Evolutionary conservation across 2,888 invertebrate genomes (phyloP).

Genomic region (Ochropleura leucogaster): DNA sequence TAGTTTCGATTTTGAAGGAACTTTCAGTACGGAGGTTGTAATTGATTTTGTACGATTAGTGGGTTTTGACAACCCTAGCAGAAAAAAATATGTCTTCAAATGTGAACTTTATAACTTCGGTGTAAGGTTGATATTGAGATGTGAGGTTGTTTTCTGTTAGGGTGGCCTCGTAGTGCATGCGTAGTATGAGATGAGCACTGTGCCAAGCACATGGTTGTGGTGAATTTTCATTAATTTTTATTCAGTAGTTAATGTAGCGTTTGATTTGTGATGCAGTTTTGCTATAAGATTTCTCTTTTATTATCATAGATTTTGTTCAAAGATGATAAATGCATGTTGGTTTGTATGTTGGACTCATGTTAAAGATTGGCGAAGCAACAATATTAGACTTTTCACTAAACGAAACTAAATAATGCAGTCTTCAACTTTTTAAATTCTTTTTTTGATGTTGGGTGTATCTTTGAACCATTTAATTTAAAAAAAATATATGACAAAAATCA

Average conservation of each 20-base stretch:
- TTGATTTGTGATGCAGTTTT: conserved; percentile 88
- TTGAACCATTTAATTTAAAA: background rate
- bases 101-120: conserved; percentile 51
- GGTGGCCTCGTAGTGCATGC: conserved; percentile 85
- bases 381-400: background rate
- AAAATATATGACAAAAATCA: background rate
- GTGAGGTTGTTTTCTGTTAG: conserved; percentile 54
- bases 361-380: conserved; percentile 1
- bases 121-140: conserved; percentile 58
- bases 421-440: background rate
- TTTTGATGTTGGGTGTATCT: too few species aligned
- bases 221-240: conserved; percentile 77
- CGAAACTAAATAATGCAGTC: background rate
- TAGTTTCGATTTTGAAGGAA: conserved; percentile 57
- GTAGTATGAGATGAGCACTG: conserved; percentile 84
- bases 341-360: conserved; percentile 78
- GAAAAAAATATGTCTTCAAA: conserved; percentile 47
- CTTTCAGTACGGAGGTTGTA: conserved; percentile 44
- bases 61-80: conserved; percentile 51
- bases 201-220: conserved; percentile 89
- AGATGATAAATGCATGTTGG: conserved; percentile 79
- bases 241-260: conserved; percentile 78
- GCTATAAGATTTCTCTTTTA: conserved; percentile 86
- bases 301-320: conserved; percentile 78
- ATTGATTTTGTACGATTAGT: conserved; percentile 57